A percentile compares a stretch with the other conserved stretches of the same genome.
These are phyloP conservation scores for Schizaphis graminum DNA, from an alignment of 2,888 invertebrate genomes.

Conservation along the genomic window DNA sequence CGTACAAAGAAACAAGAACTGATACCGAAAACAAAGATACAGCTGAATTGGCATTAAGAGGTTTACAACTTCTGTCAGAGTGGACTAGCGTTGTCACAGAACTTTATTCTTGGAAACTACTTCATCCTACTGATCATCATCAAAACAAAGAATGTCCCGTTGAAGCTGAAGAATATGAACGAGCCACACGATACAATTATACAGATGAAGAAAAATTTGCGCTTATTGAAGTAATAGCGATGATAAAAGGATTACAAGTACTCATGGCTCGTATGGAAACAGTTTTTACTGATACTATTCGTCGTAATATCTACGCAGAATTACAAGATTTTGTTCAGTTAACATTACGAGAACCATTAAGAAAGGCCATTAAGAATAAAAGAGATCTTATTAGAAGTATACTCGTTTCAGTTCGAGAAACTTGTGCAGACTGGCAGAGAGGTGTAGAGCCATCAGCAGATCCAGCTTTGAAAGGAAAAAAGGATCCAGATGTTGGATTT, in stretches of 20 bases:
- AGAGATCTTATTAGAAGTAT: conserved; percentile 96
- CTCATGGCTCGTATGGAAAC: conserved; percentile 98
- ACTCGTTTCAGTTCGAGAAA: conserved; percentile 96
- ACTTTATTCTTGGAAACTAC: conserved; percentile 96
- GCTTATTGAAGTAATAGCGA: conserved; percentile 97
- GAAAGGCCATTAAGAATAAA: conserved; percentile 98
- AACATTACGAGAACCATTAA: conserved; percentile 87
- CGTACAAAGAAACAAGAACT: conserved; percentile 91
- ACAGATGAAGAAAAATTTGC: conserved; percentile 97
- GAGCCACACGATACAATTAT: conserved; percentile 98
- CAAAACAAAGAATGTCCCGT: conserved; percentile 94
- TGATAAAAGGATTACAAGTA: conserved; percentile 98
- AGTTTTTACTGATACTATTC: conserved; percentile 91
- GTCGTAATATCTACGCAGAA: conserved; percentile 94
- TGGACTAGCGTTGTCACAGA: conserved; percentile 98
- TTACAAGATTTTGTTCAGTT: conserved; percentile 97
- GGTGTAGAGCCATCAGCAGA: conserved; percentile 93
- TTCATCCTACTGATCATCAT: conserved; percentile 98
- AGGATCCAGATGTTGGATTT: conserved; percentile 92
- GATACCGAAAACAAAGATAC: conserved; percentile 93
- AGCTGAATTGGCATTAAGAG: conserved; percentile 90
- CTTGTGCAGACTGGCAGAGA: conserved; percentile 95
- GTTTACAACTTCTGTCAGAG: conserved; percentile 92
- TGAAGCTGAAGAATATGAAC: conserved; percentile 98
- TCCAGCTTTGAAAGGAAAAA: conserved; percentile 92